phyloP scores from a whole-genome alignment of 2,797 vertebrate genomes.

The Halcyon badia region DNA sequence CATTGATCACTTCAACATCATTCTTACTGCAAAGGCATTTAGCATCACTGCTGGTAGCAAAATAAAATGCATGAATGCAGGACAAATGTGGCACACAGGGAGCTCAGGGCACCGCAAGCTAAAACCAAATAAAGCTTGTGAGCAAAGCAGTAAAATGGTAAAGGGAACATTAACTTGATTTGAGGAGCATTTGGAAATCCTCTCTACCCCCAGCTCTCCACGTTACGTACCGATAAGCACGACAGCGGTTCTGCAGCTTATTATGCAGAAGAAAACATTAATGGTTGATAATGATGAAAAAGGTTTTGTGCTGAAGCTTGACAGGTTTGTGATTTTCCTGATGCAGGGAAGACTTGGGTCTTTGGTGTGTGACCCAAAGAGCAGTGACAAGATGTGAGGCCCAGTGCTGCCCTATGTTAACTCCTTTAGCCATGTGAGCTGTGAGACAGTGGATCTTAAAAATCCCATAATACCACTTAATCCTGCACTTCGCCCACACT shows the following conservation, averaged over 20 bases:
- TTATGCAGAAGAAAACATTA: background rate
- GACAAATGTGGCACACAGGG: background rate
- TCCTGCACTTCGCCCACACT: background rate
- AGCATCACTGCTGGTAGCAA: background rate
- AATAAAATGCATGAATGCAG: background rate
- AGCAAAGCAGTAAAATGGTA: background rate
- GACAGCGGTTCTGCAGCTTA: background rate
- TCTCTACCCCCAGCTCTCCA: background rate
- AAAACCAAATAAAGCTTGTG: background rate
- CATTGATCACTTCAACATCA: background rate
- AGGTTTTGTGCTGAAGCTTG: background rate
- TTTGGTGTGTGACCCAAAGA: background rate
- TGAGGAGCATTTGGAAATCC: background rate
- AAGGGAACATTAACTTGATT: background rate
- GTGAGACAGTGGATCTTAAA: background rate
- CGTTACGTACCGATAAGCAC: background rate
- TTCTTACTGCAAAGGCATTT: background rate
- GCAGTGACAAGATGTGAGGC: background rate
- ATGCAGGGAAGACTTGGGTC: background rate
- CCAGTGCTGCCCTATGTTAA: background rate
- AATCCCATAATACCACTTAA: background rate
- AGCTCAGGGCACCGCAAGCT: background rate
- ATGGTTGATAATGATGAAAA: background rate
- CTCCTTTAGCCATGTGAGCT: background rate
- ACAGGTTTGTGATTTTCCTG: conserved; percentile 72